These are phyloP conservation scores for Chauna torquata DNA, from an alignment of 2,113 vertebrate genomes.

Conservation along the genomic window DNA sequence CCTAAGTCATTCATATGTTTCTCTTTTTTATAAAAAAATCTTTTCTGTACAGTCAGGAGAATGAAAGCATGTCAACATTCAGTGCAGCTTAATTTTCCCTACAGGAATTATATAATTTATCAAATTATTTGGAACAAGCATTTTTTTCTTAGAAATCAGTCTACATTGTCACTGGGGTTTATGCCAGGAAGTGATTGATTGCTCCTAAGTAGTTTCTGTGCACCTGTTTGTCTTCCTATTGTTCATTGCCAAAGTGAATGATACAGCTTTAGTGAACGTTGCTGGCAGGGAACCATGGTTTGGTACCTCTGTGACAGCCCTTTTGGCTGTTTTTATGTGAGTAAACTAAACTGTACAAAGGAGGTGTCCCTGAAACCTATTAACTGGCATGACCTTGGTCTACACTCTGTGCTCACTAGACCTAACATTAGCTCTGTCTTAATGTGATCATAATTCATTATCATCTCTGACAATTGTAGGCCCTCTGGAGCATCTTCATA, in stretches of 20 bases:
- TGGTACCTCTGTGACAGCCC: neutral
- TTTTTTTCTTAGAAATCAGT: neutral
- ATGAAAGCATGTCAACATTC: neutral
- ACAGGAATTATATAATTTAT: neutral
- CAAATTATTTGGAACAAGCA: neutral
- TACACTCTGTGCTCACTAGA: neutral
- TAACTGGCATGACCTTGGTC: neutral
- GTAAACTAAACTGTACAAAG: neutral
- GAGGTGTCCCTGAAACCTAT: neutral
- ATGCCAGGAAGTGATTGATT: neutral
- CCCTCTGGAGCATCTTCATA: too few species aligned
- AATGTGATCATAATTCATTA: neutral
- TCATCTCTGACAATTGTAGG: too few species aligned
- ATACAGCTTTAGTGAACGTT: neutral
- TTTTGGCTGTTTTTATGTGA: neutral
- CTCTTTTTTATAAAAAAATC: neutral
- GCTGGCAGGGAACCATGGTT: neutral
- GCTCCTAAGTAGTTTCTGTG: neutral
- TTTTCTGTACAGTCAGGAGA: neutral
- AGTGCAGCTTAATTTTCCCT: neutral
- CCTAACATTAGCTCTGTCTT: neutral
- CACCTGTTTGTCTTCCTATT: neutral
- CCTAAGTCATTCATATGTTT: neutral
- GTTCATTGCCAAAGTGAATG: neutral
- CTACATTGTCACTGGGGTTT: neutral